Conservation (phyloP, 2,797 vertebrate species). For the Botia kubotai region DNA sequence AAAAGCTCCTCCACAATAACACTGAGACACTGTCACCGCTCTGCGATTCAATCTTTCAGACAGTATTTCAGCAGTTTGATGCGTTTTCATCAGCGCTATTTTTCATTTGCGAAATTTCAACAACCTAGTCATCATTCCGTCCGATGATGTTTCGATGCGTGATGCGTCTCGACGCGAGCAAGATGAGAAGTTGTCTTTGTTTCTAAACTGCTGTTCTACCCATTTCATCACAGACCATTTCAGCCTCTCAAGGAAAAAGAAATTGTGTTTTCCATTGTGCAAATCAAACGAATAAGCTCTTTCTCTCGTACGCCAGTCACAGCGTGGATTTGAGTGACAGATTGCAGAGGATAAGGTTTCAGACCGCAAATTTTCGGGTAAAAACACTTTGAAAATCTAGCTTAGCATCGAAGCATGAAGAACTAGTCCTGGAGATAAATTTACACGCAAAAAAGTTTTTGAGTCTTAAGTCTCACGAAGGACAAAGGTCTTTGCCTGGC, state of each 20-base stretch:
- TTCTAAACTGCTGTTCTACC: slow-evolving; percentile 62
- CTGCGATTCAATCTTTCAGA: background rate
- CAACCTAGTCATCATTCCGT: slow-evolving; percentile 49
- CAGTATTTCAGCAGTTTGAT: slow-evolving; percentile 38
- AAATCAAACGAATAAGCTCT: slow-evolving; percentile 73
- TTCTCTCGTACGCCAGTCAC: slow-evolving; percentile 73
- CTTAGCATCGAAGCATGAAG: slow-evolving; percentile 81
- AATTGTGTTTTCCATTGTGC: slow-evolving; percentile 69
- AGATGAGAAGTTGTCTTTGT: slow-evolving; percentile 65
- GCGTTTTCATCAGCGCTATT: slow-evolving; percentile 51
- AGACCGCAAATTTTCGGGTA: slow-evolving; percentile 74
- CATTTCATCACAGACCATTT: slow-evolving; percentile 66
- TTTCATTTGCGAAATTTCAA: slow-evolving; percentile 48
- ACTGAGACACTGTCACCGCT: slow-evolving; percentile 21
- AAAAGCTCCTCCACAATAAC: background rate
- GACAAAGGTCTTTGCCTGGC: slow-evolving; percentile 58
- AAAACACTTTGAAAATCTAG: slow-evolving; percentile 79
- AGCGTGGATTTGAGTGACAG: slow-evolving; percentile 78
- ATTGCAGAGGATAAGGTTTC: slow-evolving; percentile 81
- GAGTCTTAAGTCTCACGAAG: slow-evolving; percentile 7
- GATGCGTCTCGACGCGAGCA: slow-evolving; percentile 61
- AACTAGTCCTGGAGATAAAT: slow-evolving; percentile 69
- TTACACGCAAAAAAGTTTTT: slow-evolving; percentile 72
- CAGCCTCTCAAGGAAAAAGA: slow-evolving; percentile 56
- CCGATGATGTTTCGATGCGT: slow-evolving; percentile 43